Conservation (phyloP, 2,888 invertebrate species). For the Hololepta plana region DNA sequence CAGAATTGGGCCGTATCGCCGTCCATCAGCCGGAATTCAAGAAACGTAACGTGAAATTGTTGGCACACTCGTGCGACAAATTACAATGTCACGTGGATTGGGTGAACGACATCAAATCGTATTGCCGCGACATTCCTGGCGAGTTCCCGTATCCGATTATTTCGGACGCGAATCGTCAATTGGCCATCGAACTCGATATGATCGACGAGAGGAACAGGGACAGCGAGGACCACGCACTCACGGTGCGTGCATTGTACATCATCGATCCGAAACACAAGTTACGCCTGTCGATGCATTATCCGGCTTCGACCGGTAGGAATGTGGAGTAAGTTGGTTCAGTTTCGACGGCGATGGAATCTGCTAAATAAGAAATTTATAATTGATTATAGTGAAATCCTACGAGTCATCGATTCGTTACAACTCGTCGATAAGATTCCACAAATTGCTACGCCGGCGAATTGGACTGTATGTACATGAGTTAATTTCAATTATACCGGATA, state of each 20-base stretch:
- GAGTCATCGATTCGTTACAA: constrained; percentile 69
- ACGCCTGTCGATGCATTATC: constrained; percentile 66
- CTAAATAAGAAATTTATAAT: constrained; percentile 2
- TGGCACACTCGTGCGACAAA: constrained; percentile 66
- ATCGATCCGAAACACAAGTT: constrained; percentile 65
- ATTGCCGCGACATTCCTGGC: constrained; percentile 48
- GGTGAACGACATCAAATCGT: constrained; percentile 52
- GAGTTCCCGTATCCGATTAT: constrained; percentile 70
- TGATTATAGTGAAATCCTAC: constrained; percentile 56
- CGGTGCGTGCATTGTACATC: constrained; percentile 60
- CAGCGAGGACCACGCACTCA: constrained; percentile 44
- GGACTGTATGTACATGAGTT: constrained; percentile 18
- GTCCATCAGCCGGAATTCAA: constrained; percentile 49
- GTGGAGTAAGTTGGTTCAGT: constrained; percentile 45
- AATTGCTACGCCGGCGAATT: constrained; percentile 23
- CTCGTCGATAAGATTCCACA: constrained; percentile 49
- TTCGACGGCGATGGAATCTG: background rate
- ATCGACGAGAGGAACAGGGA: constrained; percentile 55
- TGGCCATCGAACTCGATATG: constrained; percentile 62
- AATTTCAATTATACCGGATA: too few relatives aligned
- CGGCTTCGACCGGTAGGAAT: constrained; percentile 71
- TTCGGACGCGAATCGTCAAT: constrained; percentile 49
- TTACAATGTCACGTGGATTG: constrained; percentile 57
- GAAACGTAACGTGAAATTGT: constrained; percentile 52
- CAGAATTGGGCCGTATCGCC: constrained; percentile 62